These are phyloP conservation scores for Sander lucioperca DNA, from an alignment of 2,113 vertebrate species.

Conservation along the genomic window DNA sequence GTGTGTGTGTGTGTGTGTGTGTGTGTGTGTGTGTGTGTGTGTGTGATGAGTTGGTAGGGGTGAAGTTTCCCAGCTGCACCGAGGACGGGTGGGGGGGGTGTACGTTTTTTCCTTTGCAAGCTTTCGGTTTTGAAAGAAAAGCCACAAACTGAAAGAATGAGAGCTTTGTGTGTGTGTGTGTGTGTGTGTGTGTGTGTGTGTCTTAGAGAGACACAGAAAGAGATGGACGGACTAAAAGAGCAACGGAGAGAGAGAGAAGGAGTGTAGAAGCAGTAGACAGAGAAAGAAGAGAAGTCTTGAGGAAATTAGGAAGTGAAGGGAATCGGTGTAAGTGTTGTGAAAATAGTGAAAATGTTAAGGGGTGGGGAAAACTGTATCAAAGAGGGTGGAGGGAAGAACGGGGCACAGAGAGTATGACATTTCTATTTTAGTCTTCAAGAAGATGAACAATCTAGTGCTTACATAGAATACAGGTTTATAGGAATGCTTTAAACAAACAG, in stretches of 20 bases:
- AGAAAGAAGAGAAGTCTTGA: conserved; percentile 23
- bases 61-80: conserved; percentile 81
- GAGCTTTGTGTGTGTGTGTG: conserved; percentile 79
- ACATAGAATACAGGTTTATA: conserved; percentile 2
- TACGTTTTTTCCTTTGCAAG: conserved; percentile 66
- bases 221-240: conserved; percentile 39
- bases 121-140: conserved; percentile 79
- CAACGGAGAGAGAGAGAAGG: conserved; percentile 21
- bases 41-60: conserved; percentile 52
- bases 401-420: conserved; percentile 26
- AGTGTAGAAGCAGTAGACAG: conserved; percentile 23
- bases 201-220: conserved; percentile 19
- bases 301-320: conserved; percentile 26
- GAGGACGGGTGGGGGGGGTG: conserved; percentile 65
- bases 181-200: conserved; percentile 65
- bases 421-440: conserved; percentile 15
- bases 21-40: conserved; percentile 1
- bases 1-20: conserved; percentile 17
- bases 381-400: conserved; percentile 21
- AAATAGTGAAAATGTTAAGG: conserved; percentile 23
- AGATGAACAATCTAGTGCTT: conserved; percentile 7
- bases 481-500: conserved; percentile 23
- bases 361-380: conserved; percentile 49
- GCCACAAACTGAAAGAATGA: conserved; percentile 81
- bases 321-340: conserved; percentile 31